A percentile compares a stretch with the other conserved stretches of the same genome.
These are phyloP conservation scores for Nasonia oneida DNA, from an alignment of 2,888 invertebrate genomes.

Conservation along the genomic window DNA sequence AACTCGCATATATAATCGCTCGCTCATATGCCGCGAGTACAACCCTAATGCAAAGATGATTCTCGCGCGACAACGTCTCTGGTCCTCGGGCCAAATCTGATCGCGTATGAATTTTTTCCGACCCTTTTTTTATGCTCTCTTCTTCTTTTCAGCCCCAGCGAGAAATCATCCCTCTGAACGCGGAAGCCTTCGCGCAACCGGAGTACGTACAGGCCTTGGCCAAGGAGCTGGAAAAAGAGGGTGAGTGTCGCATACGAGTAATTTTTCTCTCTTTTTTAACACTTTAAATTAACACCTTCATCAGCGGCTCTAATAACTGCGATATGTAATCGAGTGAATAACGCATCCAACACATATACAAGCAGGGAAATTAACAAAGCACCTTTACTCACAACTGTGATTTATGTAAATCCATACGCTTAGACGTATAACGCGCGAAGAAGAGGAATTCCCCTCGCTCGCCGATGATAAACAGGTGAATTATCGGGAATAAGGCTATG, in stretches of 20 bases:
- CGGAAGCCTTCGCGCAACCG: constrained; percentile 60
- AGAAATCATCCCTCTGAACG: constrained; percentile 44
- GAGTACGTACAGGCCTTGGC: constrained; percentile 54
- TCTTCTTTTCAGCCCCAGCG: constrained; percentile 51
- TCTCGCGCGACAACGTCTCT: too few relatives aligned
- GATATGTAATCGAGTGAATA: neutral
- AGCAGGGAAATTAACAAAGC: too few relatives aligned
- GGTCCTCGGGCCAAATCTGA: too few relatives aligned
- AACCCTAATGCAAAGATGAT: neutral
- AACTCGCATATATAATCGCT: neutral
- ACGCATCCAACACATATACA: neutral
- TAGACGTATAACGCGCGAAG: too few relatives aligned
- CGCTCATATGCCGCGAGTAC: constrained; percentile 3
- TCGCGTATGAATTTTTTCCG: too few relatives aligned
- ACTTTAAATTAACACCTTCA: neutral
- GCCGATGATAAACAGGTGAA: constrained; percentile 18
- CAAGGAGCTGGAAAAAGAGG: constrained; percentile 59
- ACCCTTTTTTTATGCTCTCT: neutral
- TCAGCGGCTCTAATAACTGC: neutral
- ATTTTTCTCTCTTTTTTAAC: neutral
- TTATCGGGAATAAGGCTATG: neutral
- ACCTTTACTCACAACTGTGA: neutral
- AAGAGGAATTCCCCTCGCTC: neutral
- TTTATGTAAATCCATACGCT: constrained; percentile 13
- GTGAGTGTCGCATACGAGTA: constrained; percentile 46